Base-by-base conservation (phyloP, 2,797 vertebrate genomes). In the Phataginus tricuspis region DNA sequence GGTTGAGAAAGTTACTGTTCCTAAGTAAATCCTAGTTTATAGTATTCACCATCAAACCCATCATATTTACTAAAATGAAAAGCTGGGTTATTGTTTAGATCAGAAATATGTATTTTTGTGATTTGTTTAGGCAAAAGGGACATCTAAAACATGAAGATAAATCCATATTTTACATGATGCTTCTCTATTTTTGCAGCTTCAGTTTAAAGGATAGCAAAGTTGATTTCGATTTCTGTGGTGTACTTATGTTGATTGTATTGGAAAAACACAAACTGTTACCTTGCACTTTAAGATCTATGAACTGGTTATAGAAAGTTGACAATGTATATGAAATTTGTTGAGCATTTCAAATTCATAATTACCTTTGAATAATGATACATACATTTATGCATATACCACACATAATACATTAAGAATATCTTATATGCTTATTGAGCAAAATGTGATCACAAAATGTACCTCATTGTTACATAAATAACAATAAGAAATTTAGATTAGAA, bases 51-150 rank as follows among this genome's bases (percentile, higher is more conserved):
- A 63, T 88, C 31, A 92, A 86, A 94, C 31, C 27, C 12, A 45
- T 49, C n/a, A 88, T 53, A 37, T 77, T 95, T 71, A 93, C 72
- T 72, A 85, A 87, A 90, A 92, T 57, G 53, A 68, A 95, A 95
- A 63, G 31, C 68, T 86, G 42, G 31, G 21, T 71, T 61, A 86
- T 37, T 82, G 5, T n/a, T 94, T 92, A 51, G 61, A 86, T 69
- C 51, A 91, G 27, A 96, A 78, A 63, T 84, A 91, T 0, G 0
- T 78, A 77, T 61, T 61, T 83, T 59, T 74, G 15, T 71, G 11
- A 42, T 74, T 91, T 53, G 14, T 68, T 93, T 91, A 55, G 37
- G 23, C 18, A 9, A 95, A 91, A 90, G 66, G 16, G 59, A 96
- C 29, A 75, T 63, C n/a, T 59, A 89, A 82, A 86, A 61, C n/a